Percentiles rank a stretch among this genome's conserved stretches.
phyloP scores from a whole-genome alignment of 2,113 vertebrate species.

The Paedocypris sp. region DNA sequence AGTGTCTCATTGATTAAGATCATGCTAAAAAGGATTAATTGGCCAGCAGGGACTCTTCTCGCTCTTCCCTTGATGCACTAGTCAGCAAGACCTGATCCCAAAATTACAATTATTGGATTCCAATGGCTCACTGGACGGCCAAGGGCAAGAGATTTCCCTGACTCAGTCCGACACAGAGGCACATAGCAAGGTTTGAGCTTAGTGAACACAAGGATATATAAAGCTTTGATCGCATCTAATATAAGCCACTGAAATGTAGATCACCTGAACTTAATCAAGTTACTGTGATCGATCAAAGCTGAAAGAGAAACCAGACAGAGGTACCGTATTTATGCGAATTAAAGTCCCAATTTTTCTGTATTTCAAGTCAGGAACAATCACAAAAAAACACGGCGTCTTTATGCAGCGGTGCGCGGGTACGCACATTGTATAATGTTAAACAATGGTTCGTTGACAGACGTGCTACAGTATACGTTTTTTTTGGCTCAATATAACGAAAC shows the following conservation, averaged over 20 bases:
- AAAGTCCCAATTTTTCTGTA: no score
- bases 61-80: constrained; percentile 47
- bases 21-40: constrained; percentile 53
- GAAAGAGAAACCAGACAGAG: no score
- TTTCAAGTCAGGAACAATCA: no score
- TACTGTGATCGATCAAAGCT: no score
- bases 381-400: no score
- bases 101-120: constrained; percentile 62
- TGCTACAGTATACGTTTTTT: no score
- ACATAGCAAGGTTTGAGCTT: constrained; percentile 5
- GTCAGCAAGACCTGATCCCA: constrained; percentile 50
- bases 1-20: constrained; percentile 58
- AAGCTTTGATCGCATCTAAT: background rate
- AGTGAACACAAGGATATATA: constrained; percentile 1
- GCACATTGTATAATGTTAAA: no score
- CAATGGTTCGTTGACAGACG: no score
- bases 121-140: constrained; percentile 48
- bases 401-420: no score
- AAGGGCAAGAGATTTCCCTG: constrained; percentile 35
- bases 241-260: background rate
- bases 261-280: background rate
- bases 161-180: constrained; percentile 36
- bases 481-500: no score
- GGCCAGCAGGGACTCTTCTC: constrained; percentile 50
- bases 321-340: no score